Base-by-base conservation (phyloP, 2,113 vertebrate genomes). In the Saguinus imperator region DNA sequence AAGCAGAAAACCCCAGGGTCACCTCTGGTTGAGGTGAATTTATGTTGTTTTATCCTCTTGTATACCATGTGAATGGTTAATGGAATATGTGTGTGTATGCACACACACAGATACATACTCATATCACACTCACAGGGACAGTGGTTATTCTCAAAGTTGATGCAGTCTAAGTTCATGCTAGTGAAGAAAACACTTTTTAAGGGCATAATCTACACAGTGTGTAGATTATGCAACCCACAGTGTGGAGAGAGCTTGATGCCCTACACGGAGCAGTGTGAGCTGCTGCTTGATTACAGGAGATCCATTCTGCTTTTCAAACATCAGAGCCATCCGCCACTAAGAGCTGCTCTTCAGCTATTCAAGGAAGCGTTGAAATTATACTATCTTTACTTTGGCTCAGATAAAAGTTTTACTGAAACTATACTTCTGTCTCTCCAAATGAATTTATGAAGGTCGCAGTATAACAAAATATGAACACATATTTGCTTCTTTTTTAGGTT, bases 231-330 rank as follows among this genome's bases (percentile, higher is more conserved):
- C 16, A 80, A 35, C 5, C 40, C 13, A 35, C 4, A 61, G 72
- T 11, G 0, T 3, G 32, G 77, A 66, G 79, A 16, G 35, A 16
- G 58, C 21, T 75, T 55, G n/a, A 9, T 1, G 21, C 2, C 43
- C 2, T 40, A 8, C 0, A 0, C 10, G 20, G 58, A 70, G 12
- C 8, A 45, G n/a, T 6, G 0, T 40, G 37, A 48, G 14, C 58
- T 86, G 48, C 5, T 64, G 18, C 37, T 64, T 11, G 2, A 43
- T 82, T 43, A 29, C 1, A 35, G 66, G 50, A 58, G 37, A 77
- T 13, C 35, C 3, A 16, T 8, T 37, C 4, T 12, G 86, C 80
- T 70, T 75, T 77, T 68, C 29, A 70, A 48, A 52, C 40, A 45
- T 43, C 21, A 70, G 40, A 40, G 7, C 27, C 80, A 27, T 58